These are phyloP conservation scores for Ophion slaviceki DNA, from an alignment of 2,888 invertebrate genomes.

Conservation along the genomic window DNA sequence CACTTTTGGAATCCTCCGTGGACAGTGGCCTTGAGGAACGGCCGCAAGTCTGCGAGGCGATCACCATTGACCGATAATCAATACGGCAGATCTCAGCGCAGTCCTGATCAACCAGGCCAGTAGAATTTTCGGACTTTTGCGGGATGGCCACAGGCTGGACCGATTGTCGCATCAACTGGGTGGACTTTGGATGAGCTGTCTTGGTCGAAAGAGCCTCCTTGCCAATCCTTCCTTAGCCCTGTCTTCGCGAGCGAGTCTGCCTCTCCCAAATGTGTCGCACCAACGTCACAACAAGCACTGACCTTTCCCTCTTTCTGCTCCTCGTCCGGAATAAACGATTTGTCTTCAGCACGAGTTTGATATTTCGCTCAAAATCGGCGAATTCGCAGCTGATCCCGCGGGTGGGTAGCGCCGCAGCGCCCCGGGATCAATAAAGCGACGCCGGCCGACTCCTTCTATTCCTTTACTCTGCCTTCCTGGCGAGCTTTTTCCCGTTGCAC, in stretches of 20 bases:
- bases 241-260: too few species aligned
- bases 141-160: background rate
- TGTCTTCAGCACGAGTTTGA: background rate
- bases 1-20: constrained; percentile 10
- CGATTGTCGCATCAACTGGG: too few species aligned
- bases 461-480: constrained; percentile 78
- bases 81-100: background rate
- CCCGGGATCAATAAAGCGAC: constrained; percentile 83
- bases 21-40: background rate
- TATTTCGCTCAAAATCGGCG: constrained; percentile 49
- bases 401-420: constrained; percentile 83
- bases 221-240: too few species aligned
- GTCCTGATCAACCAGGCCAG: background rate
- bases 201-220: too few species aligned
- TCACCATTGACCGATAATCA: constrained; percentile 34
- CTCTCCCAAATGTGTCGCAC: background rate
- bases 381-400: constrained; percentile 79
- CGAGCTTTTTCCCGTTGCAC: constrained; percentile 72
- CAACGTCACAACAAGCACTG: background rate
- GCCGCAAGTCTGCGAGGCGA: background rate
- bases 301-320: too few species aligned
- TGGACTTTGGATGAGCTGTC: too few species aligned
- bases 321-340: background rate
- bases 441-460: constrained; percentile 81
- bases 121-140: background rate